A percentile compares a stretch with the other conserved stretches of the same genome.
These are phyloP conservation scores for Cyclina sinensis DNA, from an alignment of 1,140 invertebrate genomes.

Conservation along the genomic window DNA sequence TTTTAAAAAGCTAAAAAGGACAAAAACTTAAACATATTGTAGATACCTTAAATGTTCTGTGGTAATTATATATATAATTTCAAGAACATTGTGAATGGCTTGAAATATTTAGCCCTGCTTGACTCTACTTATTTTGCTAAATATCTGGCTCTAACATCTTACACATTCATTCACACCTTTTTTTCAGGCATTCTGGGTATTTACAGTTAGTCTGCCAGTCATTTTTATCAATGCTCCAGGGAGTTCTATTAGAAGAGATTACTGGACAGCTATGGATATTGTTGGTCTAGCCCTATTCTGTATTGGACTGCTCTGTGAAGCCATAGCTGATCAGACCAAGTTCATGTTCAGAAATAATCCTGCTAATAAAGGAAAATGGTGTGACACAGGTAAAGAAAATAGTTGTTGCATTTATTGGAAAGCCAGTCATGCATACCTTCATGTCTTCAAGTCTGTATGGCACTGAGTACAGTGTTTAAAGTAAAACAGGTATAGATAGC, in stretches of 20 bases:
- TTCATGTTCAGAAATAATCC: conserved; percentile 95
- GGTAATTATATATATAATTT: too few species aligned
- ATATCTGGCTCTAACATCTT: too few species aligned
- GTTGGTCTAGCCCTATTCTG: conserved; percentile 94
- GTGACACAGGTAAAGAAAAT: conserved; percentile 95
- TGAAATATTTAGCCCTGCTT: too few species aligned
- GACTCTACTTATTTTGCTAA: too few species aligned
- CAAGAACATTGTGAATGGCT: too few species aligned
- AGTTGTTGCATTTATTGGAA: neutral
- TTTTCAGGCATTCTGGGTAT: conserved; percentile 96
- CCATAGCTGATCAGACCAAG: conserved; percentile 96
- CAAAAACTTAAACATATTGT: too few species aligned
- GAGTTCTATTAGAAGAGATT: conserved; percentile 87
- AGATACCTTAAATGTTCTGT: too few species aligned
- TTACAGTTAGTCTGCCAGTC: conserved; percentile 95
- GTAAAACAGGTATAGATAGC: too few species aligned
- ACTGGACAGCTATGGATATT: conserved; percentile 85
- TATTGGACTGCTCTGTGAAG: conserved; percentile 94
- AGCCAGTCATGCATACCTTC: neutral
- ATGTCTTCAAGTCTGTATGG: neutral
- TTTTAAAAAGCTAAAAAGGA: too few species aligned
- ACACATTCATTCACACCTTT: too few species aligned
- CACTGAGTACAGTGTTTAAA: too few species aligned
- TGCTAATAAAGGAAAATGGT: conserved; percentile 94
- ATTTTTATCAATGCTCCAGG: conserved; percentile 96